Conservation (phyloP, 2,888 invertebrate genomes). For the Chymomyza caudatula region DNA sequence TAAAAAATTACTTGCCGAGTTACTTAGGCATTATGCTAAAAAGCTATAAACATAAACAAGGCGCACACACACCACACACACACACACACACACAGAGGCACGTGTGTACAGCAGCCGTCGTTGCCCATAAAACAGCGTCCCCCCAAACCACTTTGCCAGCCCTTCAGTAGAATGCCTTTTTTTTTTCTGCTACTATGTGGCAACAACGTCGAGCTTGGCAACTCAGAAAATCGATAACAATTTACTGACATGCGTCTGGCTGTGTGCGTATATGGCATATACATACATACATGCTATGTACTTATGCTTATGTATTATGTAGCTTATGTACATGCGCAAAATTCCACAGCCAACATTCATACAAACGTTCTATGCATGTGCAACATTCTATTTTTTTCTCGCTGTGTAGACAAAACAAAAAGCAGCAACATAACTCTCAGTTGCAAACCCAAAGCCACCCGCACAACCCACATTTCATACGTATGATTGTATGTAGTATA, state of each 20-base stretch:
- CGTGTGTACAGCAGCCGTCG: constrained; percentile 16
- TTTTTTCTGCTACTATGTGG: neutral
- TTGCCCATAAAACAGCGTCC: constrained; percentile 34
- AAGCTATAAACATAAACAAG: constrained; percentile 46
- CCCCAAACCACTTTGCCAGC: neutral
- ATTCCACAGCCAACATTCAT: constrained; percentile 44
- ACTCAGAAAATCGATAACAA: constrained; percentile 65
- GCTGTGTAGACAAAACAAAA: neutral
- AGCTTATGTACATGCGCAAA: constrained; percentile 70
- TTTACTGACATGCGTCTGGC: constrained; percentile 51
- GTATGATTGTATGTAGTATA: neutral
- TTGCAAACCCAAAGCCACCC: neutral
- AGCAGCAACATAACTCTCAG: neutral
- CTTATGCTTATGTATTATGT: constrained; percentile 57
- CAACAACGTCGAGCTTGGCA: constrained; percentile 45
- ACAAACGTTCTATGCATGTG: neutral
- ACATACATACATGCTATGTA: constrained; percentile 1
- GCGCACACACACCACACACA: constrained; percentile 10
- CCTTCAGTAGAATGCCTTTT: neutral
- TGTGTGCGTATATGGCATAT: neutral
- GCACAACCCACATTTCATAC: neutral
- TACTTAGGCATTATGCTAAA: constrained; percentile 7
- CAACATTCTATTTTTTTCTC: neutral
- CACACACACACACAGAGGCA: constrained; percentile 1
- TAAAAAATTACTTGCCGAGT: neutral